Base-by-base conservation (phyloP, 2,113 vertebrate genomes). In the Turnix velox region DNA sequence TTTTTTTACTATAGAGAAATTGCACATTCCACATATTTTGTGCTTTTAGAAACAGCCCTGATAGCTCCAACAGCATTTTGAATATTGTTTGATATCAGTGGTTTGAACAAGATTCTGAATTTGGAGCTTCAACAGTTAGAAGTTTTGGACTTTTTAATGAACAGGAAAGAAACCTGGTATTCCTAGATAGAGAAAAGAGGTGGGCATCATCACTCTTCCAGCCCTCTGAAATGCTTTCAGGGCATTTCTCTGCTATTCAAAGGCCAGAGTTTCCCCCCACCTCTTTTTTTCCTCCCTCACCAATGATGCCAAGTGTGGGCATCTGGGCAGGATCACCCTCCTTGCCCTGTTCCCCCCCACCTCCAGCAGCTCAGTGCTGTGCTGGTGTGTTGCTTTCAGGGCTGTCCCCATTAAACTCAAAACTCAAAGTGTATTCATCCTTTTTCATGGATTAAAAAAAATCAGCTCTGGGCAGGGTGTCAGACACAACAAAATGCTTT, bases 181-280 rank as follows among this genome's bases (percentile, higher is more conserved):
- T 40, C 24, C 14, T 63, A 55, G 11, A 37, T 4, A 35, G 28
- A 39, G 46, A 1, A 17, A 74, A 51, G 23, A 35, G 20, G 25
- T 42, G 54, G 37, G 18, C 31, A 45, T 83, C 17, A 46, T 8
- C 4, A 2, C 22, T 69, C 20, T 55, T 52, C 39, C 58, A 72
- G 40, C 18, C 35, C 25, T 79, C 48, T 9, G 4, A 62, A 87
- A 67, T 67, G 22, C 22, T 73, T 62, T 87, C 37, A 80, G 58
- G 30, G 7, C 6, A 24, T 55, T 87, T 82, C 45, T 65, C 31
- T 89, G 31, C 23, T 18, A 18, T 81, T 54, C 25, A 54, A 79
- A 77, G 28, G 14, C 16, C 31, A 49, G 33, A 23, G 10, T 23
- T 43, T 54, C 40, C 10, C 2, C 2, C 0, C 0, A 6, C 5